Evolutionary conservation across 2,888 invertebrate genomes (phyloP), one percentile per base, ranked within the genome.

Genomic region (Diarsia mendica): DNA sequence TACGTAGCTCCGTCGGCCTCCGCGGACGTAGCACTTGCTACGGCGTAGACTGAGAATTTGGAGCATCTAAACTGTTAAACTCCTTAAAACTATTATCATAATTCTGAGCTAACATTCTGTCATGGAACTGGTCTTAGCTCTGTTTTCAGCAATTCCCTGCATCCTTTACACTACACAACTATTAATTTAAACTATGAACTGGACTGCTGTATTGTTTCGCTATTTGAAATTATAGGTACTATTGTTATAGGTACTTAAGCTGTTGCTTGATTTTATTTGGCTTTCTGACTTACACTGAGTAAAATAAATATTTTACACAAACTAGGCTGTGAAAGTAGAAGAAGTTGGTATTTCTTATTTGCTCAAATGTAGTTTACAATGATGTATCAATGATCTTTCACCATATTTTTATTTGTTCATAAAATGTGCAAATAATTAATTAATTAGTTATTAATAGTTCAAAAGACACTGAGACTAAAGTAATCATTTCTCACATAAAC

Each of bases 71-170:
- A 95, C 79, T 88, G 86, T 84, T 79, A 71, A 82, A 85, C 93
- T 94, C 92, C 94, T 94, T 94, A 91, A 94, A 95, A 95, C 94
- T 95, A 95, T 94, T 94, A 94, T 94, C 94, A 95, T 95, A 95
- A 95, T 93, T 95, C 91, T 92, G 92, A 90, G 91, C 92, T 93
- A 92, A 90, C 93, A 94, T 94, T 94, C 91, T 95, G 95, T 94
- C 93, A 94, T 90, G 79, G 91, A 93, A 92, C 92, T 90, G 90
- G 90, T 87, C 89, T 85, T 89, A 90, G 89, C 88, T 89, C 79
- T 87, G 88, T 87, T 91, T 86, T 86, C 80, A 86, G 91, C 90
- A 92, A 92, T 92, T 92, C 88, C 90, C 89, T 91, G 90, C 91
- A 91, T 90, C 90, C 88, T 91, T 89, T 90, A 89, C 89, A 88